Conservation (phyloP, 1,140 invertebrate genomes). For the Caerostris darwini region DNA sequence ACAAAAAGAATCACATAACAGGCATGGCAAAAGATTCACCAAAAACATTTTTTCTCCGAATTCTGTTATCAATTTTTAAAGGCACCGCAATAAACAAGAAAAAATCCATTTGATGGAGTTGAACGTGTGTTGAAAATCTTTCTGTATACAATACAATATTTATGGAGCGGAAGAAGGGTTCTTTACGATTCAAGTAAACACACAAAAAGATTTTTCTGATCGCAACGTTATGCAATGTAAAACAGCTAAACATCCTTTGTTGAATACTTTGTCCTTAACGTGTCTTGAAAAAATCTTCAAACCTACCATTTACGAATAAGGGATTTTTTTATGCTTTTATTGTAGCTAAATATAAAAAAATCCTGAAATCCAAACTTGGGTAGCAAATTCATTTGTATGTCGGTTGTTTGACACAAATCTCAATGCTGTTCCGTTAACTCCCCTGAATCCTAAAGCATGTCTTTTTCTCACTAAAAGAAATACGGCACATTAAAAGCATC, state of each 20-base stretch:
- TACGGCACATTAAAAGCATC: constrained; percentile 43
- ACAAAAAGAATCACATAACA: too few species aligned
- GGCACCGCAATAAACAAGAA: neutral
- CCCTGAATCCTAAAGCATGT: neutral
- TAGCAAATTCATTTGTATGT: constrained; percentile 54
- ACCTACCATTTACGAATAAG: neutral
- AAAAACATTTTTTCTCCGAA: neutral
- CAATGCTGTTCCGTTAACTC: neutral
- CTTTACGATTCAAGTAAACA: constrained; percentile 19
- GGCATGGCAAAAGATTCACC: neutral
- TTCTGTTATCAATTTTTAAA: neutral
- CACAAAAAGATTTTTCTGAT: neutral
- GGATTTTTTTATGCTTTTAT: neutral
- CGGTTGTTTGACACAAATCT: neutral
- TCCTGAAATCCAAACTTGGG: neutral
- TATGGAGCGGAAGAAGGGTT: constrained; percentile 8
- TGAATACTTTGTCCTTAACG: neutral
- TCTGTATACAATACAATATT: neutral
- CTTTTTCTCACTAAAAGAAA: constrained; percentile 30
- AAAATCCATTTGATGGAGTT: neutral
- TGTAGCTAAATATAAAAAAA: neutral
- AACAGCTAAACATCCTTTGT: neutral
- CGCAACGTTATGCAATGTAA: neutral
- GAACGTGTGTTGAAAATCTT: neutral
- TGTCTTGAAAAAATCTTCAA: constrained; percentile 31